These are phyloP conservation scores for Epinephelus malabaricus DNA, from an alignment of 2,797 vertebrate genomes.

Conservation along the genomic window DNA sequence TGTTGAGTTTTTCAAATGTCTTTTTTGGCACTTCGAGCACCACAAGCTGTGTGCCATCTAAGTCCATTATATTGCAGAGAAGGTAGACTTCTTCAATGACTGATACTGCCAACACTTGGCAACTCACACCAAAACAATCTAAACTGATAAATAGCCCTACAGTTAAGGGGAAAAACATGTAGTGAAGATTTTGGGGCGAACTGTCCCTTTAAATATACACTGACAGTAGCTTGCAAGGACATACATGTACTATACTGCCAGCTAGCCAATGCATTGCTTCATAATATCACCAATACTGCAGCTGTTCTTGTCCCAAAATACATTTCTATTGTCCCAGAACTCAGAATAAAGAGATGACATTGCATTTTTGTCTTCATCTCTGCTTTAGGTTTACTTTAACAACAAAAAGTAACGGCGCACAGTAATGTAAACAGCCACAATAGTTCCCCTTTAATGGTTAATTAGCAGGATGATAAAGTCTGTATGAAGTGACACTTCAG, in stretches of 20 bases:
- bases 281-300: not conserved
- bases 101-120: no score
- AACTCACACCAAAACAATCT: no score
- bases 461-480: constrained; percentile 49
- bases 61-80: no score
- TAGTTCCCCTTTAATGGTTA: constrained; percentile 26
- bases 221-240: not conserved
- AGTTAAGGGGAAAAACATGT: no score
- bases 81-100: no score
- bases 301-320: no score
- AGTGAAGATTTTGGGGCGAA: no score
- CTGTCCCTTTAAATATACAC: not conserved
- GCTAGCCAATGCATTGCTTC: not conserved
- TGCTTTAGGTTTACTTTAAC: not conserved
- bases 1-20: no score
- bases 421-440: constrained; percentile 22
- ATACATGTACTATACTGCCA: no score
- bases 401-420: not conserved
- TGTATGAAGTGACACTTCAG: constrained; percentile 44
- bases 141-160: no score
- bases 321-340: constrained; percentile 3
- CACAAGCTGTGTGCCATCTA: no score
- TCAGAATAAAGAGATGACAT: not conserved
- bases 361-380: not conserved
- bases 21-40: no score